A percentile compares a stretch with the other conserved stretches of the same genome.
These are phyloP conservation scores for Nasua narica DNA, from an alignment of 2,797 vertebrate genomes.

Conservation along the genomic window DNA sequence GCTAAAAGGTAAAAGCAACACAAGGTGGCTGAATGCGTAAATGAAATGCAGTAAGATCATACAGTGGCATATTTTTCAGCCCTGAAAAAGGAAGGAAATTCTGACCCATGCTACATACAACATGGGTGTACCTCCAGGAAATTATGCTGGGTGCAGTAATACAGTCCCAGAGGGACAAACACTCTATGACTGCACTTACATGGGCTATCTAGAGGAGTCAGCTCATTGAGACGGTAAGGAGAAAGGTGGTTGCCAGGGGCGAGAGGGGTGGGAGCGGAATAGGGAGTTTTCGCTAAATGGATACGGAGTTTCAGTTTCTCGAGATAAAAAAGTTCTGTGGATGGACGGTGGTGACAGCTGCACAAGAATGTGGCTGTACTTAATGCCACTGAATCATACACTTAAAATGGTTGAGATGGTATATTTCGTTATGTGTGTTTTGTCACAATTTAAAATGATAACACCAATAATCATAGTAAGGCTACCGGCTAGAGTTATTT, in stretches of 20 bases:
- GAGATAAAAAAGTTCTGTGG: not conserved
- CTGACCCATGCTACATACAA: not conserved
- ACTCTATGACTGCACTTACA: not conserved
- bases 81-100: not conserved
- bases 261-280: no score
- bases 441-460: not conserved
- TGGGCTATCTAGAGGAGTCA: not conserved
- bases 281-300: not conserved
- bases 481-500: not conserved
- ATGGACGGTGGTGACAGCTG: not conserved
- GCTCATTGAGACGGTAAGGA: not conserved
- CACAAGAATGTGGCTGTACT: not conserved
- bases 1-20: not conserved
- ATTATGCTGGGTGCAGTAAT: not conserved
- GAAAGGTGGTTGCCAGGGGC: not conserved
- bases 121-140: not conserved
- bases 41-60: not conserved
- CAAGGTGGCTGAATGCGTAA: not conserved
- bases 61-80: not conserved
- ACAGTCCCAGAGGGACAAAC: not conserved
- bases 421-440: not conserved
- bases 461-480: not conserved
- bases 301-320: not conserved
- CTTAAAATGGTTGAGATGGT: not conserved
- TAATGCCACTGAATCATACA: not conserved